Base-by-base conservation (phyloP, 2,113 vertebrate genomes). In the Mus spicilegus region DNA sequence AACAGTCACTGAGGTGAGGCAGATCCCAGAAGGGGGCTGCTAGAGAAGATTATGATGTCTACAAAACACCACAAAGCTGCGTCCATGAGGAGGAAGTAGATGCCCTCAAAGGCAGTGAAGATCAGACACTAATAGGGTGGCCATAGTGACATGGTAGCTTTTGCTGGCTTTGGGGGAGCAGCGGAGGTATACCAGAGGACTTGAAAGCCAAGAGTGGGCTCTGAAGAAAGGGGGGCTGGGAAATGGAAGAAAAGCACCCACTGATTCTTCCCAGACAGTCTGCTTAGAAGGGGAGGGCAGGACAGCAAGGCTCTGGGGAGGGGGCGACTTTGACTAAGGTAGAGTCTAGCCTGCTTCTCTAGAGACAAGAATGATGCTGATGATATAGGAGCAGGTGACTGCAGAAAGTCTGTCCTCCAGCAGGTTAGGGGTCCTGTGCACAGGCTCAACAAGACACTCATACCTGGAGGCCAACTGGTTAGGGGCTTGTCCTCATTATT, bases 81-180 rank as follows among this genome's bases (percentile, higher is more conserved):
- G 3, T 26, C 49, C 8, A n/a, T 0, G 2, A 54, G 54, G 82
- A 73, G n/a, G 7, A 13, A 4, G 22, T 0, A 7, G 56, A 72
- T 72, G 0, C 1, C 8, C 16, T 1, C 28, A 3, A 51, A 49
- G 0, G 0, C 28, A 3, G 42, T 1, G 39, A 26, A 0, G 6
- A 11, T 16, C 17, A 30, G 33, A 39, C 54, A 6, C 19, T 73
- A 46, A 51, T 24, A 49, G 0, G 0, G 0, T 0, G 5, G 63
- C 51, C 58, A 5, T 3, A 26, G 65, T 28, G 49, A 46, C 65
- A 20, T 3, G 0, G 69, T 51, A 11, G 82, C 22, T 16, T 42
- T 16, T 36, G 26, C 56, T 49, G 33, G 12, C 82, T 61, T 36
- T 30, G 7, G 2, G 54, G 81, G 22, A n/a, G 46, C 61, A 13